Conservation (phyloP, 2,888 invertebrate genomes). For the Protula sp. region DNA sequence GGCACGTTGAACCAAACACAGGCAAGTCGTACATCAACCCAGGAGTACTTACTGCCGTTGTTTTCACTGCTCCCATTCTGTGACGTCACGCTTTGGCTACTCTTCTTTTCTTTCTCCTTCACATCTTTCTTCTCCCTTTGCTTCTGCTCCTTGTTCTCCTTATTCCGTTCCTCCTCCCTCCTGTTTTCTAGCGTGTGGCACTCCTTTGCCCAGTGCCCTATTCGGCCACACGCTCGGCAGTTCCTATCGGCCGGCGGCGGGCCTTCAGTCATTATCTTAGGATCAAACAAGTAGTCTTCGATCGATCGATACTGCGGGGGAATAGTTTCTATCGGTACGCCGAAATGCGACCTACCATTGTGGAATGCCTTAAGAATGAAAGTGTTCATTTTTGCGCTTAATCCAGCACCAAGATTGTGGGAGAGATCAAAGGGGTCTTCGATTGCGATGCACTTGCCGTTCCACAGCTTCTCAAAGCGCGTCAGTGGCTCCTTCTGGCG, state of each 20-base stretch:
- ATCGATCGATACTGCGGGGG: conserved; percentile 11
- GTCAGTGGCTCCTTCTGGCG: conserved; percentile 54
- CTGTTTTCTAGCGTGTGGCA: conserved; percentile 36
- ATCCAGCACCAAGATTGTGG: conserved; percentile 60
- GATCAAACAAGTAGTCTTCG: conserved; percentile 50
- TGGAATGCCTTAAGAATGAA: conserved; percentile 54
- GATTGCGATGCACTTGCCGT: conserved; percentile 58
- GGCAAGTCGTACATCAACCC: too few relatives aligned
- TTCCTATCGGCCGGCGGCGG: conserved; percentile 56
- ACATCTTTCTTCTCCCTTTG: conserved; percentile 20
- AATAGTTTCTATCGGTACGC: conserved; percentile 31
- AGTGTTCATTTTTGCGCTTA: conserved; percentile 58
- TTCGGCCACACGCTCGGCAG: conserved; percentile 58
- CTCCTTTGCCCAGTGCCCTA: conserved; percentile 58
- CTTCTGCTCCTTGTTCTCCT: neutral
- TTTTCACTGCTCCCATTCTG: too few relatives aligned
- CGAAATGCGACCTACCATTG: conserved; percentile 51
- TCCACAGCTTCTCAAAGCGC: conserved; percentile 60
- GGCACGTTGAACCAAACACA: too few relatives aligned
- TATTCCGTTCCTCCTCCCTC: neutral
- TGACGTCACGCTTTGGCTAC: too few relatives aligned
- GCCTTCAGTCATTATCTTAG: conserved; percentile 44
- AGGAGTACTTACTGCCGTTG: too few relatives aligned
- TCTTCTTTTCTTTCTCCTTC: too few relatives aligned
- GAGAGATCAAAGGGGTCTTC: conserved; percentile 63